Evolutionary conservation across 2,797 vertebrate genomes (phyloP), one percentile per base, ranked within the genome.

Genomic region (Acestrorhynchus altus): DNA sequence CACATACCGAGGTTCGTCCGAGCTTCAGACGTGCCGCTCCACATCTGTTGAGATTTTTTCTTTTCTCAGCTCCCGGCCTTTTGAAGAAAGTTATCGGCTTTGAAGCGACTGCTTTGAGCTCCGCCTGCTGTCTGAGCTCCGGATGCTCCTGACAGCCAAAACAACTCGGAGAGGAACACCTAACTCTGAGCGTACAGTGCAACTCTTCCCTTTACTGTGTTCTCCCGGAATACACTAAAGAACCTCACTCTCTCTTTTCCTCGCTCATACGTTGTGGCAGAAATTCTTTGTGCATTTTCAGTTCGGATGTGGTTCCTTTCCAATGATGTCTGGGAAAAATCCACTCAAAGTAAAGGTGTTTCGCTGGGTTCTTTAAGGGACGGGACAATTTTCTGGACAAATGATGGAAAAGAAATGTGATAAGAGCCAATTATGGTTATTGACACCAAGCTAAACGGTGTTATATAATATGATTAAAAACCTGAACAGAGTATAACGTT

Each of bases 21-120:
- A 11, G 59, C 11, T 61, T 35, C 16, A 56, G 40, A 18, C 44
- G 12, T 4, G 11, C 1, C 24, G 7, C 22, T 60, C 44, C 44
- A 59, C 49, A 51, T 51, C 49, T 51, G 49, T 51, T 18, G 6
- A 15, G 49, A 20, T 35, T 35, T 11, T 18, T 42, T 8, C 12
- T 44, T 18, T 26, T 10, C 15, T 13, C 26, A 6, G 20, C 9
- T 59, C 24, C 1, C 22, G 20, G 44, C 18, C 63, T 61, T 72
- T 63, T 39, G 31, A 61, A 61, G 59, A 61, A n/a, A 61, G 31
- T 39, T 61, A 39, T 16, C 16, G 18, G 49, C 49, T 78, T 64
- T 61, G 44, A 20, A 70, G 56, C 72, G 47, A 4, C 6, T 46
- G 51, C 39, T 26, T 16, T 24, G 51, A 26, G 63, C 26, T 44